phyloP scores from a whole-genome alignment of 2,888 invertebrate genomes.

The Ormyrus pomaceus region DNA sequence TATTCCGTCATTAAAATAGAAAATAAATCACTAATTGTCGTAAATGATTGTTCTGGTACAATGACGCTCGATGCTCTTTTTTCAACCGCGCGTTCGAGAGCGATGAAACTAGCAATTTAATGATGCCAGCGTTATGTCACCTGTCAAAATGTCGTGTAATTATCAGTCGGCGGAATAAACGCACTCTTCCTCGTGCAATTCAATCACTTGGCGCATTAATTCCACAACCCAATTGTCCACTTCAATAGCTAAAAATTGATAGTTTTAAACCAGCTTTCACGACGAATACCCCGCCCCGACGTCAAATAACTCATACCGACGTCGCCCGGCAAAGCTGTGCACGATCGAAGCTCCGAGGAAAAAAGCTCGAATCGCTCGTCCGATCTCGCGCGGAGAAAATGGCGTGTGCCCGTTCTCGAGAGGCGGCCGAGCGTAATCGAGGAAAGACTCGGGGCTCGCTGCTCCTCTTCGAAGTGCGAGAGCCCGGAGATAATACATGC shows the following conservation, averaged over 20 bases:
- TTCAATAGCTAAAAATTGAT: no score
- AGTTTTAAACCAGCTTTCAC: no score
- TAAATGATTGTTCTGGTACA: constrained; percentile 13
- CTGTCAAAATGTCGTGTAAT: constrained; percentile 2
- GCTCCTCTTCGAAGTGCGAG: neutral
- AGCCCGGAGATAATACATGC: constrained; percentile 30
- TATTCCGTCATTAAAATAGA: constrained; percentile 48
- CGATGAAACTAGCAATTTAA: neutral
- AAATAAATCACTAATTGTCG: constrained; percentile 51
- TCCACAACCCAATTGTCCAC: no score
- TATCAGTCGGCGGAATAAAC: neutral
- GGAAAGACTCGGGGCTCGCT: neutral
- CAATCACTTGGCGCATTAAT: no score
- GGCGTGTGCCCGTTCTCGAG: no score
- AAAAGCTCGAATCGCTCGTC: no score
- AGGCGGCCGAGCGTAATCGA: constrained; percentile 17
- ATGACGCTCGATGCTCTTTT: neutral
- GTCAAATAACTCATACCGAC: no score
- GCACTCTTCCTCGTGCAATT: no score
- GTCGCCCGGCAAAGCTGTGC: no score
- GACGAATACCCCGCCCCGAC: no score
- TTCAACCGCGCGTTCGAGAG: constrained; percentile 55
- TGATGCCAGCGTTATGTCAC: neutral
- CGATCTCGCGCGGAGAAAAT: no score
- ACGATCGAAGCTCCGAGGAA: no score